Evolutionary conservation across 2,113 vertebrate genomes (phyloP).

Genomic region (Catharus minimus): DNA sequence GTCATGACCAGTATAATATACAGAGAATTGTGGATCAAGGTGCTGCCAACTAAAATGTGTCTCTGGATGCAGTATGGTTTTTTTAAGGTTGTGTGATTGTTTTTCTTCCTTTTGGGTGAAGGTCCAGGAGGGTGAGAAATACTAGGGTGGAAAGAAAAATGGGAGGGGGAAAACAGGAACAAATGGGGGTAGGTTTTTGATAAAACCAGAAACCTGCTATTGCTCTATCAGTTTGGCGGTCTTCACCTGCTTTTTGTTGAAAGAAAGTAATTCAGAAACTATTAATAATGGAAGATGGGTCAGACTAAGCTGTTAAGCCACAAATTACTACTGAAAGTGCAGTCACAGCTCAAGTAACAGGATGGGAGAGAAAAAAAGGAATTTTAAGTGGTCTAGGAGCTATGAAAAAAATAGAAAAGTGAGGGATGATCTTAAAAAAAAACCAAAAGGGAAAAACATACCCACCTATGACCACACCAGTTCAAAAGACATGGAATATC

Average conservation of each 20-base stretch:
- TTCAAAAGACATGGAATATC: background rate
- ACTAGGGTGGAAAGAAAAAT: background rate
- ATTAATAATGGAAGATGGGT: background rate
- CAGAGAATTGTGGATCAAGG: background rate
- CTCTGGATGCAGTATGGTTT: background rate
- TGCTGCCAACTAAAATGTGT: slow-evolving; percentile 1
- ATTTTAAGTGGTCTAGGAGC: background rate
- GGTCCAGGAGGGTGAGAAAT: background rate
- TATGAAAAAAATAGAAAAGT: background rate
- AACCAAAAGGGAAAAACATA: background rate
- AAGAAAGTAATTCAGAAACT: background rate
- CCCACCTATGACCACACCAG: no score
- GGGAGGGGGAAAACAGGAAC: background rate
- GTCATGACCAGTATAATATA: background rate
- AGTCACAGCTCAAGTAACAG: background rate
- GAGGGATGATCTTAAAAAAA: background rate
- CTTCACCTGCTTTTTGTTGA: background rate
- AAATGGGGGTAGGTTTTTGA: background rate
- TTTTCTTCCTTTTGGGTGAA: background rate
- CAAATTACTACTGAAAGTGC: background rate
- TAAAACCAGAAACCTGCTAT: background rate
- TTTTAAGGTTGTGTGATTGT: background rate
- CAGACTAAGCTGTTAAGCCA: background rate
- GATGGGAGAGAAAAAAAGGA: background rate
- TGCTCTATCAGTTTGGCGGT: background rate